These are phyloP conservation scores for Mungos mungo DNA, from an alignment of 2,113 vertebrate genomes.

Conservation along the genomic window DNA sequence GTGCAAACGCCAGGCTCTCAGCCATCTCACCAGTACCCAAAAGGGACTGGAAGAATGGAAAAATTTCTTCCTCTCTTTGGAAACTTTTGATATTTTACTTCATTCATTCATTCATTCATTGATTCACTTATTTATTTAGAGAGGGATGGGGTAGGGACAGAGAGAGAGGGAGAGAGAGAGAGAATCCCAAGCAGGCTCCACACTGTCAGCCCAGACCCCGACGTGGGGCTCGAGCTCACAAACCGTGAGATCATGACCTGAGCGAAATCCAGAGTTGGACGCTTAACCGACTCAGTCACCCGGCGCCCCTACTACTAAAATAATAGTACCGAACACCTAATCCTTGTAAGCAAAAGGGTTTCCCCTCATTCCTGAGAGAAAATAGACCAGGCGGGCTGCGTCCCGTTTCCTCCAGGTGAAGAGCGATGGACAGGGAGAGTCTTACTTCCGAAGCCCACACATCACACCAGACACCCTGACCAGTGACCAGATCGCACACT, in stretches of 20 bases:
- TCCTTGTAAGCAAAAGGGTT: background rate
- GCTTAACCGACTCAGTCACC: too few relatives aligned
- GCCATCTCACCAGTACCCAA: background rate
- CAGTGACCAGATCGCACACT: too few relatives aligned
- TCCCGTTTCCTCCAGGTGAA: background rate
- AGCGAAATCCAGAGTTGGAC: too few relatives aligned
- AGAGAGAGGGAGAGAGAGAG: too few relatives aligned
- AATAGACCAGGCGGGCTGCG: fast-evolving
- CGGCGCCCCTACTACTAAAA: background rate
- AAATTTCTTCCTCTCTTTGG: background rate
- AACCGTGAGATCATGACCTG: too few relatives aligned
- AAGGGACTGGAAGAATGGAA: background rate
- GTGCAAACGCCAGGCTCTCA: fast-evolving
- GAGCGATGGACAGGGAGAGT: fast-evolving
- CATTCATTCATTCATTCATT: background rate
- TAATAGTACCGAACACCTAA: background rate
- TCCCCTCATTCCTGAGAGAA: background rate
- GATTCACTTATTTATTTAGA: background rate
- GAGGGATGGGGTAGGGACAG: too few relatives aligned
- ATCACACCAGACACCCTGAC: too few relatives aligned
- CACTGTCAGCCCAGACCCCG: too few relatives aligned
- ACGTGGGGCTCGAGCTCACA: too few relatives aligned
- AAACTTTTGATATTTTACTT: background rate
- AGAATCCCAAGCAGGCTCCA: too few relatives aligned
- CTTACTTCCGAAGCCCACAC: background rate